These are phyloP conservation scores for Diceros bicornis DNA, from an alignment of 2,797 vertebrate species.

Conservation along the genomic window DNA sequence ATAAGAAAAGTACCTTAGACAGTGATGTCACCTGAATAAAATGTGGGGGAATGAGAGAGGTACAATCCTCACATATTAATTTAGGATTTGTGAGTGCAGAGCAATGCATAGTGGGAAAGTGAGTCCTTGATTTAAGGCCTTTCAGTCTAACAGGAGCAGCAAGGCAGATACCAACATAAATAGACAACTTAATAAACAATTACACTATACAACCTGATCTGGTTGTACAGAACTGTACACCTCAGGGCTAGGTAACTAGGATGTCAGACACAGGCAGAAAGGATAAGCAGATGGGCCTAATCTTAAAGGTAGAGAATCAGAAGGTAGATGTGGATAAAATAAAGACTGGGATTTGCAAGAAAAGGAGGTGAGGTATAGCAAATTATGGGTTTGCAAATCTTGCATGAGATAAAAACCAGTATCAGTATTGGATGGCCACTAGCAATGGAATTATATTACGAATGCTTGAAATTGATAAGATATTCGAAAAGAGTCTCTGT, in stretches of 20 bases:
- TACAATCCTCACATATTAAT: not conserved
- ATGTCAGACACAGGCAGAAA: not conserved
- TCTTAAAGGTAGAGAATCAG: not conserved
- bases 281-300: not conserved
- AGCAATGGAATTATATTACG: not conserved
- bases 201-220: not conserved
- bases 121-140: not conserved
- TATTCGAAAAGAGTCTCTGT: not conserved
- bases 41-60: not conserved
- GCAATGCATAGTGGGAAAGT: not conserved
- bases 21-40: not conserved
- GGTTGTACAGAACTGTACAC: not conserved
- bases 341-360: not conserved
- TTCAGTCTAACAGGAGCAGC: not conserved
- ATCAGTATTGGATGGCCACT: not conserved
- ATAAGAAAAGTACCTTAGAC: not conserved
- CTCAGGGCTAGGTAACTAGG: not conserved
- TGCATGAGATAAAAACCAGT: not conserved
- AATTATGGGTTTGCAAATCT: not conserved
- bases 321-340: not conserved
- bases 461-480: not conserved
- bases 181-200: not conserved
- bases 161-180: not conserved
- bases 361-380: not conserved
- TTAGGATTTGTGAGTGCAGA: conserved; percentile 2